These are phyloP conservation scores for Ageneiosus marmoratus DNA, from an alignment of 2,113 vertebrate genomes.

Conservation along the genomic window DNA sequence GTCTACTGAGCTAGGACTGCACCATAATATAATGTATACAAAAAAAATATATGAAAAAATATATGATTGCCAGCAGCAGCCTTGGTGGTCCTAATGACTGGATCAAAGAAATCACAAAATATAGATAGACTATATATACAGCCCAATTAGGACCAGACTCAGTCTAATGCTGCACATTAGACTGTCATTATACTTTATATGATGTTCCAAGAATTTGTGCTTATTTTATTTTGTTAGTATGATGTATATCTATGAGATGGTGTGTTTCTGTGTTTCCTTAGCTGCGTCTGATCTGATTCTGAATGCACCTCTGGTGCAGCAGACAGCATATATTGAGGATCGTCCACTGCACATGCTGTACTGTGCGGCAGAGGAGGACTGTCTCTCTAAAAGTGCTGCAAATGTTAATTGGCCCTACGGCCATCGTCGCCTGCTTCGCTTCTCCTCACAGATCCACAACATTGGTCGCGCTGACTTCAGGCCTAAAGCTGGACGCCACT, in stretches of 20 bases:
- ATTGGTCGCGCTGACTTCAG: constrained; percentile 92
- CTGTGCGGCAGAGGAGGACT: constrained; percentile 94
- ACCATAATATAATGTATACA: too few relatives aligned
- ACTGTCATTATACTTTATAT: neutral
- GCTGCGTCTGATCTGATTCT: constrained; percentile 92
- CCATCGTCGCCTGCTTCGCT: constrained; percentile 92
- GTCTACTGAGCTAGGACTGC: too few relatives aligned
- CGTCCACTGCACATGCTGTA: constrained; percentile 96
- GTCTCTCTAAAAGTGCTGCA: constrained; percentile 85
- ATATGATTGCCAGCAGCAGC: too few relatives aligned
- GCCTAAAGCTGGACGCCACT: constrained; percentile 93
- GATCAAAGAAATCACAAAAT: neutral
- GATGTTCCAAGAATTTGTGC: neutral
- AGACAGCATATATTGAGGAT: constrained; percentile 95
- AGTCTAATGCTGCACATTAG: neutral
- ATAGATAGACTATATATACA: neutral
- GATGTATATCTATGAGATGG: neutral
- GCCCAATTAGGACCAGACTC: neutral
- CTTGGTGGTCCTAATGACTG: neutral
- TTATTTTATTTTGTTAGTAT: neutral
- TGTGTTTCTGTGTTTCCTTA: constrained; percentile 56
- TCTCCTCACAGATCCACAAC: constrained; percentile 98
- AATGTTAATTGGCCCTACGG: constrained; percentile 96
- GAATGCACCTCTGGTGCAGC: constrained; percentile 86
- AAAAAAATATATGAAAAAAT: too few relatives aligned